Evolutionary conservation across 2,113 vertebrate species (phyloP).

Genomic region (Pluvialis apricaria): DNA sequence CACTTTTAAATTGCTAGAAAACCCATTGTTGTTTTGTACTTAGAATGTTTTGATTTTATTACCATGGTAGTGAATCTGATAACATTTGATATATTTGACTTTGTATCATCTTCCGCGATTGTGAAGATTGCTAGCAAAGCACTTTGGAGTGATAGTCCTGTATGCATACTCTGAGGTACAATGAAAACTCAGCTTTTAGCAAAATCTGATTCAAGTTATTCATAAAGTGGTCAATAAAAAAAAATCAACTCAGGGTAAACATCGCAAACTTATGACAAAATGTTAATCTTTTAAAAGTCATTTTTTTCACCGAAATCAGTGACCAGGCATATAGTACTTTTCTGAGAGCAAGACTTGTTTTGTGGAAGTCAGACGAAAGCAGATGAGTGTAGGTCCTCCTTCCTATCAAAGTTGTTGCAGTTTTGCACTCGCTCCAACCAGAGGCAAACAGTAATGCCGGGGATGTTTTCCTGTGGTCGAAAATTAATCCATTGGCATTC

Average conservation of each 20-base stretch:
- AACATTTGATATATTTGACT: not conserved
- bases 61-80: not conserved
- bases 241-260: not conserved
- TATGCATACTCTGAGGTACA: not conserved
- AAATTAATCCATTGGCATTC: not conserved
- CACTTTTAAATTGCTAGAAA: not conserved
- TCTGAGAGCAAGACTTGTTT: not conserved
- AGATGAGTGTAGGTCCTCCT: not conserved
- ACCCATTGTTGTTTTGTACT: not conserved
- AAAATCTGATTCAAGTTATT: not conserved
- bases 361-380: not conserved
- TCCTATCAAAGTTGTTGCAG: not conserved
- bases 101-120: not conserved
- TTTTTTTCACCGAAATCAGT: not conserved
- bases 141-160: not conserved
- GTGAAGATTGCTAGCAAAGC: not conserved
- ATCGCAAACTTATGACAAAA: not conserved
- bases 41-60: not conserved
- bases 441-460: not conserved
- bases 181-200: not conserved
- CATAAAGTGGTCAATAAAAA: not conserved
- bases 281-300: not conserved
- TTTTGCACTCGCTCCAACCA: not conserved
- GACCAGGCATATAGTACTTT: not conserved
- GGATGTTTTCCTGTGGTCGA: not conserved